Evolutionary conservation across 2,797 vertebrate species (phyloP).

Genomic region (Morelia viridis): DNA sequence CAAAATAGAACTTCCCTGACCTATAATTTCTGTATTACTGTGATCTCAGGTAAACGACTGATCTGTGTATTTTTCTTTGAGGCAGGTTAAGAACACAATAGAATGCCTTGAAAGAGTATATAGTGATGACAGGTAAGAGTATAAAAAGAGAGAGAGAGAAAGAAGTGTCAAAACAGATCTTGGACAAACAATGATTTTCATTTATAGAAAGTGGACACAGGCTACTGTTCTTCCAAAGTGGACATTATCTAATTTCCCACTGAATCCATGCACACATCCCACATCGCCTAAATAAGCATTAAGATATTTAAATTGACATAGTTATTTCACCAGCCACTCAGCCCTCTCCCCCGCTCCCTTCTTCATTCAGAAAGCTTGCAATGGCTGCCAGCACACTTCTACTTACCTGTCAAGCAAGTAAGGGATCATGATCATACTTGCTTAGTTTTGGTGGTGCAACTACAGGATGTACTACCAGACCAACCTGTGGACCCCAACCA

Average conservation of each 20-base stretch:
- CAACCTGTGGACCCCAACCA: background rate
- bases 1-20: conserved; percentile 58
- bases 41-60: conserved; percentile 44
- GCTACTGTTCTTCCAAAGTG: conserved; percentile 33
- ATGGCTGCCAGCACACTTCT: background rate
- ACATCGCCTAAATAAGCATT: background rate
- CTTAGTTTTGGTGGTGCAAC: background rate
- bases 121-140: conserved; percentile 57
- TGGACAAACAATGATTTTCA: conserved; percentile 51
- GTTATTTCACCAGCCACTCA: background rate
- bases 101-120: conserved; percentile 57
- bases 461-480: background rate
- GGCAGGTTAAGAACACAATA: conserved; percentile 45
- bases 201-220: conserved; percentile 38
- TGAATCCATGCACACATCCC: background rate
- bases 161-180: conserved; percentile 66
- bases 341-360: background rate
- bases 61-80: conserved; percentile 51
- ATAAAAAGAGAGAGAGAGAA: conserved; percentile 38
- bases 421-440: background rate
- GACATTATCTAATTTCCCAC: background rate
- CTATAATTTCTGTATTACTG: conserved; percentile 48
- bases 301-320: background rate
- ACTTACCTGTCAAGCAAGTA: background rate
- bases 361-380: background rate